Evolutionary conservation across 2,888 invertebrate genomes (phyloP).

Genomic region (Cryptus viduatorius): DNA sequence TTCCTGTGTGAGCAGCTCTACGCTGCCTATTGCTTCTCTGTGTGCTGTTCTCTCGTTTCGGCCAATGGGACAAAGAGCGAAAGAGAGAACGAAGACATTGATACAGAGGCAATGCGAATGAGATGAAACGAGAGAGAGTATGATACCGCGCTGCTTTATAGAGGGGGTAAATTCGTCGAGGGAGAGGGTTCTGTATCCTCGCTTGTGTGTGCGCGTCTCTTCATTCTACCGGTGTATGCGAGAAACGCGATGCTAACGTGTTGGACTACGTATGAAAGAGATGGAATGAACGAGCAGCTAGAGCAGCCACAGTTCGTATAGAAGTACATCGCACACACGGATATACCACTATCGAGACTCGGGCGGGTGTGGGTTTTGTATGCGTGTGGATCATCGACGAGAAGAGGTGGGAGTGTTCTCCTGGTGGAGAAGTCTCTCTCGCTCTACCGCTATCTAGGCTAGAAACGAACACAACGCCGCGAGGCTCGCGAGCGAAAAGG

Average conservation of each 20-base stretch:
- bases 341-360: conserved; percentile 16
- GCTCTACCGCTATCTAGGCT: conserved; percentile 70
- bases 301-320: conserved; percentile 57
- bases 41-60: conserved; percentile 49
- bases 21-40: conserved; percentile 17
- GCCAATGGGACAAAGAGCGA: conserved; percentile 62
- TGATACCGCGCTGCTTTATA: not conserved
- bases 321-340: conserved; percentile 1
- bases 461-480: conserved; percentile 67
- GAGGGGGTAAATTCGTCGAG: not conserved
- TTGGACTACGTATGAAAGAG: conserved; percentile 59
- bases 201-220: conserved; percentile 43
- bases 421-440: conserved; percentile 42
- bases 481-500: conserved; percentile 48
- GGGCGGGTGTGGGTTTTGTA: conserved; percentile 9
- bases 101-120: conserved; percentile 7
- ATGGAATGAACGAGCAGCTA: conserved; percentile 70
- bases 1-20: conserved; percentile 74
- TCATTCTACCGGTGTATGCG: conserved; percentile 4
- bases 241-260: conserved; percentile 9
- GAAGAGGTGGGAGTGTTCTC: conserved; percentile 26
- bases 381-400: conserved; percentile 26
- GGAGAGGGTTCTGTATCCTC: conserved; percentile 30
- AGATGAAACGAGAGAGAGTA: not conserved
- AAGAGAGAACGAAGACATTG: conserved; percentile 21